Conservation (phyloP, 2,888 invertebrate species). For the Tenthredo amoena region DNA sequence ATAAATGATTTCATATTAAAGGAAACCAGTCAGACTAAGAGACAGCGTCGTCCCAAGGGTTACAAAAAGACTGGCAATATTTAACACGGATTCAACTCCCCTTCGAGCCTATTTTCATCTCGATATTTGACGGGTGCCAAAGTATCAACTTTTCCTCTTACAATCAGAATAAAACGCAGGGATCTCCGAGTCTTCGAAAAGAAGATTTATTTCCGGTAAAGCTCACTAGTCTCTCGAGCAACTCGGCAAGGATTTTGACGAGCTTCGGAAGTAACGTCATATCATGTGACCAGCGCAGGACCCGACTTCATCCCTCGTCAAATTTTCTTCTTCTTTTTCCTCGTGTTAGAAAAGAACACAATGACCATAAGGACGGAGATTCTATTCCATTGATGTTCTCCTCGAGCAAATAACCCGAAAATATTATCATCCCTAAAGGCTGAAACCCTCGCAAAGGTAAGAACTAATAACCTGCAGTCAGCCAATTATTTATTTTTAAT, state of each 20-base stretch:
- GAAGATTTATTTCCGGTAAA: not conserved
- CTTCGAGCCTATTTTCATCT: not conserved
- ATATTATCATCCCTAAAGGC: not conserved
- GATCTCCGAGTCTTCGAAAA: not conserved
- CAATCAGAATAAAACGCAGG: slow-evolving; percentile 12
- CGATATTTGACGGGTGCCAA: not conserved
- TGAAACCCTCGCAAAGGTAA: not conserved
- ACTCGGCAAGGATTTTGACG: not conserved
- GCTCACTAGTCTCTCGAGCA: not conserved
- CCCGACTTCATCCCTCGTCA: not conserved
- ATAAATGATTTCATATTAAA: slow-evolving; percentile 35
- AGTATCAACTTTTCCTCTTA: not conserved
- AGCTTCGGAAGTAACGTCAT: not conserved
- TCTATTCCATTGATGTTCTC: not conserved
- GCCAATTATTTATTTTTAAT: not conserved
- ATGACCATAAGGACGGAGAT: not conserved
- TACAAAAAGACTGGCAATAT: not conserved
- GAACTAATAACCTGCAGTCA: not conserved
- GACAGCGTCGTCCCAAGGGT: slow-evolving; percentile 5
- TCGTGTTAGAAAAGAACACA: not conserved
- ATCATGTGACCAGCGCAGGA: not conserved
- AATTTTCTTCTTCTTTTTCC: not conserved
- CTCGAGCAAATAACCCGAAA: not conserved
- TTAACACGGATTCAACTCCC: not conserved
- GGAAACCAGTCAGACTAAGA: slow-evolving; percentile 1